Conservation (phyloP, 2,888 invertebrate genomes). For the Priocnemis perturbator region DNA sequence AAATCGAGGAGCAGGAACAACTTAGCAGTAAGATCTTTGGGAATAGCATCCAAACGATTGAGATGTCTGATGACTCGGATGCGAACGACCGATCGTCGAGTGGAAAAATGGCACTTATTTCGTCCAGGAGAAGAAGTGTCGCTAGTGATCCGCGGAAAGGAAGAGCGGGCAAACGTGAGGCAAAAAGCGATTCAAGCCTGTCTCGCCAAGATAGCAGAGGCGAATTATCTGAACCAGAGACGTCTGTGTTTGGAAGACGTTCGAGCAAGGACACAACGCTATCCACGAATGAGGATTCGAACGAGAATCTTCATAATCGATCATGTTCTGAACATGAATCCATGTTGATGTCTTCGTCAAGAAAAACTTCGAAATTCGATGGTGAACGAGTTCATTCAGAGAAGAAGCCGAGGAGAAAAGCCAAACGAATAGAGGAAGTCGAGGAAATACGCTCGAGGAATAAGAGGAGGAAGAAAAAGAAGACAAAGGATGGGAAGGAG, state of each 20-base stretch:
- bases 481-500: constrained; percentile 16
- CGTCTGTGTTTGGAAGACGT: not conserved
- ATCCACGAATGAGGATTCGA: constrained; percentile 24
- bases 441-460: constrained; percentile 7
- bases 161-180: not conserved
- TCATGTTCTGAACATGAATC: not conserved
- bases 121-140: not conserved
- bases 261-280: constrained; percentile 7
- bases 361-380: not conserved
- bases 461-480: constrained; percentile 35
- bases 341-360: not conserved
- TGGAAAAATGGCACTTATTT: not conserved
- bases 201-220: too few species aligned
- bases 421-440: not conserved
- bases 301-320: not conserved
- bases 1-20: not conserved
- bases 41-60: not conserved
- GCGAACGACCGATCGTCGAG: not conserved
- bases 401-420: constrained; percentile 7
- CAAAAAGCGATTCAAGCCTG: not conserved
- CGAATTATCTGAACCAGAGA: too few species aligned
- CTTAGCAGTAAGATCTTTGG: not conserved
- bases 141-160: not conserved
- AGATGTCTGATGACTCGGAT: not conserved
- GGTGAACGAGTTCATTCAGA: too few species aligned